phyloP scores from a whole-genome alignment of 1,140 invertebrate genomes.

The Bombus difficillimus region DNA sequence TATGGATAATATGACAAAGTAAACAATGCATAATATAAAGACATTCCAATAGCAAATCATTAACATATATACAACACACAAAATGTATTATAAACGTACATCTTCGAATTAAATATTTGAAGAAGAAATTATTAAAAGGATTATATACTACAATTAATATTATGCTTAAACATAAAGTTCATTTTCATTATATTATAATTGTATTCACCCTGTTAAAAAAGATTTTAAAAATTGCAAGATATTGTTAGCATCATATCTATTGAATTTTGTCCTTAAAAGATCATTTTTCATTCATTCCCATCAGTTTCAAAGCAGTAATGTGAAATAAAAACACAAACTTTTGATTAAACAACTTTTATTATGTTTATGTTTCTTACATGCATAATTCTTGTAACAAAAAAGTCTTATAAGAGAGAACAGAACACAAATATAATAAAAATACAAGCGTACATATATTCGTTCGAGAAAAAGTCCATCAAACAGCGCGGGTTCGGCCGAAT shows the following conservation, averaged over 20 bases:
- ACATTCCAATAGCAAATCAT: not conserved
- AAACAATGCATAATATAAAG: not conserved
- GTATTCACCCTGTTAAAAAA: not conserved
- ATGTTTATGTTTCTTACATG: conserved; percentile 58
- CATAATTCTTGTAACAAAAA: conserved; percentile 31
- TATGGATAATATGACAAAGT: not conserved
- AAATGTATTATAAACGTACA: not conserved
- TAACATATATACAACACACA: not conserved
- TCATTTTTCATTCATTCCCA: not conserved
- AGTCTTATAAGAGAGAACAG: conserved; percentile 1
- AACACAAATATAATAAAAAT: conserved; percentile 26
- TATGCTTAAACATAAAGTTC: not conserved
- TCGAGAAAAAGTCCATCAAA: not conserved
- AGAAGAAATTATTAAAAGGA: not conserved
- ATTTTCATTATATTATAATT: not conserved
- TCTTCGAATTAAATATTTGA: not conserved
- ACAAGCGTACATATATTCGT: conserved; percentile 11
- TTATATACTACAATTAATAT: not conserved
- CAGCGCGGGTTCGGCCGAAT: not conserved
- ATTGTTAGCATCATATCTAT: not conserved
- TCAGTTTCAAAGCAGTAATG: conserved; percentile 24
- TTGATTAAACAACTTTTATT: conserved; percentile 57
- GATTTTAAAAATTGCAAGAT: not conserved
- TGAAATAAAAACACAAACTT: conserved; percentile 66
- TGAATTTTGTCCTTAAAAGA: conserved; percentile 2